Base-by-base conservation (phyloP, 1,140 invertebrate genomes). In the Ceratina calcarata region DNA sequence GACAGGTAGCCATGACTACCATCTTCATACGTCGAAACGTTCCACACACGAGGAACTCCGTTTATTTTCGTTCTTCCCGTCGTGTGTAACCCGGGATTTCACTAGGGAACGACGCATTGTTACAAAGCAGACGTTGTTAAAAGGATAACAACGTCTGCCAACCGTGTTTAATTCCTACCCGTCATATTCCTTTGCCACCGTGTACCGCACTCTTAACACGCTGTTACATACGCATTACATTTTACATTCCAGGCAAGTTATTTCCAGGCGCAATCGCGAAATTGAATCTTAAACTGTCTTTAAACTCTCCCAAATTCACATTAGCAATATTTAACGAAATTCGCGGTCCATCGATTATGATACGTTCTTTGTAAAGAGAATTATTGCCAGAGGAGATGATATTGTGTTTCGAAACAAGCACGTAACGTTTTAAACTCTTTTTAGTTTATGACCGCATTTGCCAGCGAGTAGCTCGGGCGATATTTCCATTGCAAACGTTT, bases 1-100 rank as follows among this genome's bases (percentile, higher is more conserved):
- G 76, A 72, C 61, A 72, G 76, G 76, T 72, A 78, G 68, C 68
- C 76, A 55, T 72, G 27, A 69, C 68, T 72, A 72, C 76, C 53
- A 60, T 27, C 62, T 65, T 74, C 53, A 37, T 60, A 49, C 74
- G 37, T 69, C 57, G 61, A 57, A 57, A 16, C 27, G 45, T 32
- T 37, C 27, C n/a, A 13, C 65, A 57, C 13, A 61, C 66, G 37
- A 18, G 57, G n/a, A 61, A 22, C 66, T 60, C 55, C 37, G 16
- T 77, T 70, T 70, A 70, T 76, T 67, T 58, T 58, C 64, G 16
- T 76, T 76, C 16, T 62, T 53, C 64, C 4, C 15, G 24, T 13
- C 20, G 58, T 61, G 32, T 53, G 45, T 77, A 70, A 77, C 66
- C 37, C 57, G 67, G 24, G 75, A 69, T 70, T 77, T 77, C 51